Evolutionary conservation across 2,888 invertebrate genomes (phyloP), one percentile per base, ranked within the genome.

Genomic region (Agapostemon virescens): DNA sequence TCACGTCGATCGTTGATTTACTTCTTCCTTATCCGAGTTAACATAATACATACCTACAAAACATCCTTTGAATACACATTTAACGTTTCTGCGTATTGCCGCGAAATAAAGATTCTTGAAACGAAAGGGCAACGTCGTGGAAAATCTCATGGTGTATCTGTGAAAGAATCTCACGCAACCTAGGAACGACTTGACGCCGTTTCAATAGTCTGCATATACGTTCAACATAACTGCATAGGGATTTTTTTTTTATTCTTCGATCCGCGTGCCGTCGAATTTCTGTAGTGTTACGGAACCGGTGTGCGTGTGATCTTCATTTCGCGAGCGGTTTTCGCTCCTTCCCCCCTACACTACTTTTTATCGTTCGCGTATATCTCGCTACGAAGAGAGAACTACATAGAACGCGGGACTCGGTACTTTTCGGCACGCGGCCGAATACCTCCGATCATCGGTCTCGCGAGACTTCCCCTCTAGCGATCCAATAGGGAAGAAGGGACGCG

Each of bases 401-500:
- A 73, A 68, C 76, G 73, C 74, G 73, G 75, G 68, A 63, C 79
- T 87, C 86, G 86, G 86, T 69, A 78, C 55, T 87, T 87, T 84
- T 84, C 86, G 86, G 84, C 84, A 69, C 71, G 75, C 71, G 73
- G 63, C 85, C 86, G 86, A 85, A 79, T 69, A 77, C 77, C 33
- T 70, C 86, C 86, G 86, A 87, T 82, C 81, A 69, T 73, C 77
- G 63, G 67, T 49, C 69, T 42, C 70, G 30, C 64, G 77, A 80
- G 74, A 77, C 69, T 72, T 68, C 61, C 72, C 69, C 55, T 38
- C 42, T 70, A 71, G 72, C 67, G 76, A 73, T 70, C 67, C 67
- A 58, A 75, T 76, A 76, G 73, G 40, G 64, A 69, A 63, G 73
- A 55, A 81, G 69, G 71, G 74, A 74, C 74, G 74, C 55, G 78